Percentiles rank a stretch among this genome's conserved stretches.
These are phyloP conservation scores for Meandrina meandrites DNA, from an alignment of 92 coral and sea anemone species.

Conservation along the genomic window DNA sequence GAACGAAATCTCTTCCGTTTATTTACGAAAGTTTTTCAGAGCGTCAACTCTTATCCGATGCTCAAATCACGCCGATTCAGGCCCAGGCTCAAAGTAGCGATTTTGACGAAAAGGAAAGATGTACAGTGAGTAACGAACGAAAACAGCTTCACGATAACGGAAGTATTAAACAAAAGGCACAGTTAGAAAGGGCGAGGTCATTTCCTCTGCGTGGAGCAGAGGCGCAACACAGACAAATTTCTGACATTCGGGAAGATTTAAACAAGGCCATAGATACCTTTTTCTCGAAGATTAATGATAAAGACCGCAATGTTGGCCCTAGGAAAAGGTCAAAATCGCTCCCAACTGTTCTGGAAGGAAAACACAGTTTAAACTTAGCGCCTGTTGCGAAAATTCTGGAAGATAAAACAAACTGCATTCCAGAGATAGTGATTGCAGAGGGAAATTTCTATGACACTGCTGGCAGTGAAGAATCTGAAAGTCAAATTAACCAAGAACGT, in stretches of 20 bases:
- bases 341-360: constrained; percentile 12
- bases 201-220: background rate
- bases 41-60: background rate
- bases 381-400: constrained; percentile 3
- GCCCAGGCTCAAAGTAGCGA: background rate
- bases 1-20: constrained; percentile 13
- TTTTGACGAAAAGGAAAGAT: background rate
- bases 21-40: background rate
- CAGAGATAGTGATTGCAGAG: background rate
- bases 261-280: constrained; percentile 2
- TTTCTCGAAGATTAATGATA: background rate
- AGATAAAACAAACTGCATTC: background rate
- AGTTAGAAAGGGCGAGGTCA: constrained; percentile 21
- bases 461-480: background rate
- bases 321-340: constrained; percentile 20
- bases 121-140: background rate
- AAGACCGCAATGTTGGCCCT: background rate
- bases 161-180: constrained; percentile 1
- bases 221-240: background rate
- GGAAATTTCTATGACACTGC: background rate
- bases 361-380: background rate
- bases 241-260: background rate
- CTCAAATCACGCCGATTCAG: background rate
- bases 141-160: background rate
- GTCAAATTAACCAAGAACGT: background rate